A percentile compares a stretch with the other conserved stretches of the same genome.
Evolutionary conservation across 2,113 vertebrate genomes (phyloP).

Genomic region (Maylandia zebra): DNA sequence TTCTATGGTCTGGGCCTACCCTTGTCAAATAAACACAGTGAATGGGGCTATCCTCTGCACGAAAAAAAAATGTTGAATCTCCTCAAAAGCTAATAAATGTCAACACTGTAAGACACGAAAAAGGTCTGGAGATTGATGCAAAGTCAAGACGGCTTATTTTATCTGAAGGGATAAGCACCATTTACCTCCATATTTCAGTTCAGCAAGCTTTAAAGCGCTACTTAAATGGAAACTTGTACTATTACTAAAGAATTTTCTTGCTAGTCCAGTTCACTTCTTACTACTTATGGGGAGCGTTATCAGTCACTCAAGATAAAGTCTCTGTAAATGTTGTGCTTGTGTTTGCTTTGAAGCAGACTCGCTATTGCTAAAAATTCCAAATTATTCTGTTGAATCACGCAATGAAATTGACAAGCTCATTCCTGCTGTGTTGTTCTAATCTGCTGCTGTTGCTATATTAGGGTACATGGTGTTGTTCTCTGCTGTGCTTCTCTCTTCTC

Average conservation of each 20-base stretch:
- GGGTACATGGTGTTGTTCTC: slow-evolving; percentile 9
- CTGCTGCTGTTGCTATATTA: slow-evolving; percentile 28
- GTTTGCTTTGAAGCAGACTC: background rate
- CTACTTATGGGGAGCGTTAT: background rate
- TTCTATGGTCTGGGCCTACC: slow-evolving; percentile 20
- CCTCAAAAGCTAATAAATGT: slow-evolving; percentile 27
- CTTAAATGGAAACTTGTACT: background rate
- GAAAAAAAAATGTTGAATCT: background rate
- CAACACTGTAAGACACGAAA: background rate
- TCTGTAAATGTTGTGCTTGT: background rate
- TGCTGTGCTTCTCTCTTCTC: slow-evolving; percentile 13
- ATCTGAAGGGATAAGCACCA: background rate
- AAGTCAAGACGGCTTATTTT: background rate
- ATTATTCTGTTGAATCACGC: background rate
- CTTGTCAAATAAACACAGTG: slow-evolving; percentile 5
- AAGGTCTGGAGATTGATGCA: background rate
- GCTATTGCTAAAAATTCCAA: background rate
- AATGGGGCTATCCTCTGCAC: background rate
- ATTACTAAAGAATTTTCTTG: background rate
- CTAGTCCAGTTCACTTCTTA: background rate
- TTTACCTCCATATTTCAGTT: background rate
- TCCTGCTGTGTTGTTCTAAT: background rate
- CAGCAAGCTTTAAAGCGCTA: background rate
- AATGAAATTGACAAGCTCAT: background rate
- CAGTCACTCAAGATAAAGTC: background rate